Evolutionary conservation across 2,888 invertebrate species (phyloP).

Genomic region (Lymantria monacha): DNA sequence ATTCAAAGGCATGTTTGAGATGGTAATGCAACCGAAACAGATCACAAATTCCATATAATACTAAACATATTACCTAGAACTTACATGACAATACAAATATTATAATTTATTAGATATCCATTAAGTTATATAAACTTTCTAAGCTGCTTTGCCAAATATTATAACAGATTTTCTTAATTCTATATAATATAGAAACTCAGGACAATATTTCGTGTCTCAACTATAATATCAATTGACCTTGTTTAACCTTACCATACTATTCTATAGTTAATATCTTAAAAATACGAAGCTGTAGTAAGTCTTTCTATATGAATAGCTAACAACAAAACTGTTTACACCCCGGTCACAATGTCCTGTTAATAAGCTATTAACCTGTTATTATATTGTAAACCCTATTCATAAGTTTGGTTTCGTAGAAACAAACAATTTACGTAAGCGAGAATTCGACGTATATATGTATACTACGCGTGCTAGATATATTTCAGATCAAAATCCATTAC

Average conservation of each 20-base stretch:
- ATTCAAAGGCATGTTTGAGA: too few relatives aligned
- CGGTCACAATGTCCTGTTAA: constrained; percentile 9
- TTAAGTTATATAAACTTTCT: too few relatives aligned
- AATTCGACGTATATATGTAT: background rate
- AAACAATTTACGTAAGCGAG: constrained; percentile 8
- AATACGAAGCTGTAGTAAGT: constrained; percentile 10
- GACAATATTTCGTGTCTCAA: background rate
- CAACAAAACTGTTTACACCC: constrained; percentile 10
- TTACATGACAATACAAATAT: too few relatives aligned
- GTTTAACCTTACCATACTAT: constrained; percentile 3
- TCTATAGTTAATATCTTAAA: constrained; percentile 3
- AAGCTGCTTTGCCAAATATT: too few relatives aligned
- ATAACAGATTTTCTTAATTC: too few relatives aligned
- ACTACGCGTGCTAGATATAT: constrained; percentile 12
- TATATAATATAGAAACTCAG: too few relatives aligned
- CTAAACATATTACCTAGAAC: too few relatives aligned
- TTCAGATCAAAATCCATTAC: constrained; percentile 21
- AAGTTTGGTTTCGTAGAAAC: constrained; percentile 6
- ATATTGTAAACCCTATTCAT: constrained; percentile 2
- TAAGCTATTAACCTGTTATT: constrained; percentile 9
- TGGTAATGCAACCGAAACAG: too few relatives aligned
- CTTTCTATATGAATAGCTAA: background rate
- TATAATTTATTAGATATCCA: too few relatives aligned
- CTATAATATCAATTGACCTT: background rate
- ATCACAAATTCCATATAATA: too few relatives aligned